Conservation (phyloP, 2,113 vertebrate genomes). For the Elgaria multicarinata region DNA sequence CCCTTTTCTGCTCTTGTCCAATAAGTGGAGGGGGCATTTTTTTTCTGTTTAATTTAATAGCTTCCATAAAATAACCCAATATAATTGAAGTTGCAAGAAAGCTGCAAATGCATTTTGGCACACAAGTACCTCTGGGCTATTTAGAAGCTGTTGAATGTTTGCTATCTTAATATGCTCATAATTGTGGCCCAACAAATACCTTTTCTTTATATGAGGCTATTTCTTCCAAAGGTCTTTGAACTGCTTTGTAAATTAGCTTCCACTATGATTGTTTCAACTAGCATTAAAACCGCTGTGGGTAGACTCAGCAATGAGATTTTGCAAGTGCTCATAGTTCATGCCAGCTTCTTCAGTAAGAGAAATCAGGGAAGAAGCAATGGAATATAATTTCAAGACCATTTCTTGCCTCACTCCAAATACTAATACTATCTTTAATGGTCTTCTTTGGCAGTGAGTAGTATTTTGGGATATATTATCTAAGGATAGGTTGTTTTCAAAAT, state of each 20-base stretch:
- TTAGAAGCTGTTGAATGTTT: neutral
- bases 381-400: neutral
- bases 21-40: accelerated
- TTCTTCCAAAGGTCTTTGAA: neutral
- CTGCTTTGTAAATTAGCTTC: neutral
- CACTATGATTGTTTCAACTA: neutral
- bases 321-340: neutral
- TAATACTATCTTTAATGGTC: neutral
- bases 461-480: neutral
- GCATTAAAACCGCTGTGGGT: slow-evolving; percentile 2
- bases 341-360: neutral
- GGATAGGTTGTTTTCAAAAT: neutral
- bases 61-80: neutral
- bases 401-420: neutral
- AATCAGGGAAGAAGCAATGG: neutral
- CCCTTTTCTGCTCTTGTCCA: neutral
- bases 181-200: neutral
- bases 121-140: accelerated
- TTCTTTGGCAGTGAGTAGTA: neutral
- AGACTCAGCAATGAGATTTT: neutral
- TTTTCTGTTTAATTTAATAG: neutral
- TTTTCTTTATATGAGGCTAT: neutral
- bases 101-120: accelerated
- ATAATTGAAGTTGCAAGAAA: neutral
- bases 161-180: neutral